These are phyloP conservation scores for Sarotherodon lohbergeri DNA, from an alignment of 2,113 vertebrate species.

Conservation along the genomic window DNA sequence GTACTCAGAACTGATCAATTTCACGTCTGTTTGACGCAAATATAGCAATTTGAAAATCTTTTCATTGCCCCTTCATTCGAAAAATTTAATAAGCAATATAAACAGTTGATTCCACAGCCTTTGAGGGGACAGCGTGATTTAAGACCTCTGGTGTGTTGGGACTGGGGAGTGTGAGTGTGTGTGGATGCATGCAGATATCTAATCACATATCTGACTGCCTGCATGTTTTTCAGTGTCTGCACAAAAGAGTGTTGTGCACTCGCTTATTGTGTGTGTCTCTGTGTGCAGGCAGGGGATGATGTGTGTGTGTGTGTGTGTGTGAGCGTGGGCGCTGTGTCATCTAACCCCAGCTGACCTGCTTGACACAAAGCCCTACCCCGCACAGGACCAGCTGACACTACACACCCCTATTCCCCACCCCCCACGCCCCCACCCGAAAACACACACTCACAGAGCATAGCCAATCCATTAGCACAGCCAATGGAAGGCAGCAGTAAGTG, in stretches of 20 bases:
- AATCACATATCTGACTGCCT: constrained; percentile 38
- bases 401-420: not conserved
- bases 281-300: not conserved
- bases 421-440: not conserved
- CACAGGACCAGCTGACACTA: constrained; percentile 39
- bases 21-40: not conserved
- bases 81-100: constrained; percentile 1
- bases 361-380: constrained; percentile 47
- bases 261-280: not conserved
- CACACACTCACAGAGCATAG: constrained; percentile 24
- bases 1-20: not conserved
- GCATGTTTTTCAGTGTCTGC: constrained; percentile 6
- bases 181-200: not conserved
- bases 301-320: not conserved
- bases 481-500: constrained; percentile 35
- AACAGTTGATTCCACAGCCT: constrained; percentile 2
- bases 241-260: constrained; percentile 26
- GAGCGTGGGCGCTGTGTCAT: not conserved
- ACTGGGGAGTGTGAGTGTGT: not conserved
- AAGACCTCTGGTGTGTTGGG: constrained; percentile 22
- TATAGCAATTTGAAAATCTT: not conserved
- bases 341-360: constrained; percentile 52
- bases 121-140: constrained; percentile 10
- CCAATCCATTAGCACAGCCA: constrained; percentile 62
- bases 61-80: not conserved